Conservation (phyloP, 2,888 invertebrate genomes). For the Drosophila heteroneura region DNA sequence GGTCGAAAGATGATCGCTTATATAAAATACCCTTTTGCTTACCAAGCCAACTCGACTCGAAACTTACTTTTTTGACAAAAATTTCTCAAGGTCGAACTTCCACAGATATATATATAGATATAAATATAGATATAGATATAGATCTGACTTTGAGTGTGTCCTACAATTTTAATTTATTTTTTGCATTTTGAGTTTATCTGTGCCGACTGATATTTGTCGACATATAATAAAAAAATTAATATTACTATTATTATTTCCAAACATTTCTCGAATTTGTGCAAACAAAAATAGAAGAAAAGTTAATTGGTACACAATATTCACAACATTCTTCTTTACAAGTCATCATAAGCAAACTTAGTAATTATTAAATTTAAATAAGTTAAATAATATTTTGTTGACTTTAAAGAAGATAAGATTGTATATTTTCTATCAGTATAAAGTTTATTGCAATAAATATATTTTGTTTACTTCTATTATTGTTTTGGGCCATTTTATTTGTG, state of each 20-base stretch:
- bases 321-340: neutral
- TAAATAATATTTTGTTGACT: neutral
- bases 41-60: no score
- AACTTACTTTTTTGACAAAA: neutral
- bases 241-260: neutral
- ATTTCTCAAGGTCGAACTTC: neutral
- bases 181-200: neutral
- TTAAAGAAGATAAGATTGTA: neutral
- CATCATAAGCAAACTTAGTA: neutral
- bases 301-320: neutral
- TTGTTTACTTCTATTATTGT: neutral
- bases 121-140: neutral
- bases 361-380: neutral
- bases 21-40: no score
- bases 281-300: neutral
- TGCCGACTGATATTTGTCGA: neutral
- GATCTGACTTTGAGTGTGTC: neutral
- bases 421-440: neutral
- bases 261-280: neutral
- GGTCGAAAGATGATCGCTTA: neutral
- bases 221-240: neutral
- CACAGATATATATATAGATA: no score
- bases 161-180: neutral
- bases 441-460: neutral
- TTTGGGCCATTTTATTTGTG: constrained; percentile 2